Evolutionary conservation across 2,888 invertebrate genomes (phyloP), one percentile per base, ranked within the genome.

Genomic region (Odontothrips loti): DNA sequence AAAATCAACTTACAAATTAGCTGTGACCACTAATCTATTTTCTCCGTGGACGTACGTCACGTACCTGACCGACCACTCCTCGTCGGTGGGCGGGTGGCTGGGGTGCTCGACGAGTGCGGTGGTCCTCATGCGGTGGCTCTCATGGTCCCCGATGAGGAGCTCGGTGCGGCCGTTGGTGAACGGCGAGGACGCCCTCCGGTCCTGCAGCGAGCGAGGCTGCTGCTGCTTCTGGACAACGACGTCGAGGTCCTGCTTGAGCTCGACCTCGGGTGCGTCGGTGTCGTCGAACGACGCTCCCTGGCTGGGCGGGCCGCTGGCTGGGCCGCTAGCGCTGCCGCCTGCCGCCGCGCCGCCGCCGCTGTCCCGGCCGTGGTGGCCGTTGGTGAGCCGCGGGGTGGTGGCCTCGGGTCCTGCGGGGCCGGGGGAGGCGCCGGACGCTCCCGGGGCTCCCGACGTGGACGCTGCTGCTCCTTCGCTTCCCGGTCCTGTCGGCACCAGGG

Each of bases 91-190:
- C 27, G 81, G 68, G 23, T 58, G 58, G 58, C 63, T 58, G 34
- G 47, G 63, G 75, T 82, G 83, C 82, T 91, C 91, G 82, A 91
- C 89, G 84, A 91, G 88, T 80, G 91, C 91, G 47, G 91, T 90
- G 63, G 91, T 90, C 84, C 91, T 89, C 86, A 91, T 88, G 87
- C 91, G 90, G 86, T 90, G 91, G 79, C 83, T 83, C 29, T 82
- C 82, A 75, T 80, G 82, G 68, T 12, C 68, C 11, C 23, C 23
- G 85, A 94, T 90, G 86, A 94, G 89, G 85, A 93, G 91, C 88
- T 94, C 94, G 85, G 93, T 93, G 84, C 93, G 89, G 80, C 94
- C 94, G 91, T 94, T 94, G 84, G 86, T 90, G 89, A 87, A 91
- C 79, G 91, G 91, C 84, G 90, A 82, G 82, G 47, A 82, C 82